A percentile compares a stretch with the other conserved stretches of the same genome.
phyloP scores from a whole-genome alignment of 2,113 vertebrate species.

The Pterocles burchelli region DNA sequence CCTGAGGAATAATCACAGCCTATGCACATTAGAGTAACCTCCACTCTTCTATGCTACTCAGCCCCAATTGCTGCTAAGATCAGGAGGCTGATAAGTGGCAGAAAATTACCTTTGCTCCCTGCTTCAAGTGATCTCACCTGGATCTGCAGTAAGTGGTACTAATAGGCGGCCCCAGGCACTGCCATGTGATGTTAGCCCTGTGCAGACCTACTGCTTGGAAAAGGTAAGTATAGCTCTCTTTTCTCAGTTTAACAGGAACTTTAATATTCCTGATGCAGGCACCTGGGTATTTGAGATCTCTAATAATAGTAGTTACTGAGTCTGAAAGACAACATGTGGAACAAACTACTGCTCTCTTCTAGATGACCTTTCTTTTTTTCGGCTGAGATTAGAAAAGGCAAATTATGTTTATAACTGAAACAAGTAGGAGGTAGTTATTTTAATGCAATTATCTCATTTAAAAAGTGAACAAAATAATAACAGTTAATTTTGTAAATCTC shows the following conservation, averaged over 20 bases:
- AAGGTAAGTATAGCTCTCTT: neutral
- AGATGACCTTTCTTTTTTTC: neutral
- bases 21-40: neutral
- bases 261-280: neutral
- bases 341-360: neutral
- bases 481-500: neutral
- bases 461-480: neutral
- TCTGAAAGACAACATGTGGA: neutral
- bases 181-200: neutral
- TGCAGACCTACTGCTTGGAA: neutral
- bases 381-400: neutral
- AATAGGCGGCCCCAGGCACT: neutral
- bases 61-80: neutral
- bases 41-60: neutral
- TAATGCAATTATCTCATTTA: neutral
- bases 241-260: neutral
- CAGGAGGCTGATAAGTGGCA: neutral
- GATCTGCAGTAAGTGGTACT: neutral
- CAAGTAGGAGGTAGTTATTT: neutral
- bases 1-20: neutral
- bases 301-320: neutral
- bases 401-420: neutral
- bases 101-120: conserved; percentile 7
- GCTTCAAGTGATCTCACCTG: conserved; percentile 14
- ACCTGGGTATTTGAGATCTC: neutral